Evolutionary conservation across 2,113 vertebrate species (phyloP).

Genomic region (Clarias magur): DNA sequence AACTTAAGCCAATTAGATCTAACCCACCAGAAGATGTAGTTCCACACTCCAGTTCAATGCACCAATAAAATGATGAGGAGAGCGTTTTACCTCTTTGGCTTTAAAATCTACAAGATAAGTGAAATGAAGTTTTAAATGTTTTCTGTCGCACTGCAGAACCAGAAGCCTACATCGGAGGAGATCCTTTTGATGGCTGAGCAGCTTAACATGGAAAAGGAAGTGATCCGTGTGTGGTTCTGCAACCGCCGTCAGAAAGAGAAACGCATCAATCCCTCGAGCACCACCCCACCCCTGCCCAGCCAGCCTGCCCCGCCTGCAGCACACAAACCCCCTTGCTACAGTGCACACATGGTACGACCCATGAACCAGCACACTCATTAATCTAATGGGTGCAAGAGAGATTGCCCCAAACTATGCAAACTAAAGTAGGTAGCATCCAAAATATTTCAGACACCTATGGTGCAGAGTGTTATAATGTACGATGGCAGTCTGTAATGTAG

Average conservation of each 20-base stretch:
- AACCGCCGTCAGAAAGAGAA: constrained; percentile 94
- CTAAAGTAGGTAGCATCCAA: neutral
- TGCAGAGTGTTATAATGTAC: neutral
- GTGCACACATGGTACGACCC: constrained; percentile 73
- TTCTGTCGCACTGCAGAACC: constrained; percentile 74
- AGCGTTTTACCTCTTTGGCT: too few relatives aligned
- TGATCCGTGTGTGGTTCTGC: constrained; percentile 93
- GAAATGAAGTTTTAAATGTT: neutral
- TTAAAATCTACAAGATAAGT: neutral
- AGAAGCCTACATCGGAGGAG: constrained; percentile 95
- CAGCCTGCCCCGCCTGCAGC: constrained; percentile 67
- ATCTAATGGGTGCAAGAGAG: neutral
- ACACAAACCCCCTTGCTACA: constrained; percentile 83
- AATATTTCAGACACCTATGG: neutral
- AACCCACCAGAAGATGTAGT: too few relatives aligned
- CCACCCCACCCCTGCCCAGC: constrained; percentile 81
- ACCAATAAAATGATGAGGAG: too few relatives aligned
- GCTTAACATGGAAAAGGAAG: constrained; percentile 94
- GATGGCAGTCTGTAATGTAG: neutral
- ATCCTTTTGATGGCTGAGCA: constrained; percentile 90
- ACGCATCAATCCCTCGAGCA: constrained; percentile 88
- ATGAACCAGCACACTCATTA: neutral
- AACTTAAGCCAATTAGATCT: too few relatives aligned
- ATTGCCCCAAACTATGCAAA: neutral
- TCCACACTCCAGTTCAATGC: too few relatives aligned